Base-by-base conservation (phyloP, 2,888 invertebrate species). In the Parnassius apollo region DNA sequence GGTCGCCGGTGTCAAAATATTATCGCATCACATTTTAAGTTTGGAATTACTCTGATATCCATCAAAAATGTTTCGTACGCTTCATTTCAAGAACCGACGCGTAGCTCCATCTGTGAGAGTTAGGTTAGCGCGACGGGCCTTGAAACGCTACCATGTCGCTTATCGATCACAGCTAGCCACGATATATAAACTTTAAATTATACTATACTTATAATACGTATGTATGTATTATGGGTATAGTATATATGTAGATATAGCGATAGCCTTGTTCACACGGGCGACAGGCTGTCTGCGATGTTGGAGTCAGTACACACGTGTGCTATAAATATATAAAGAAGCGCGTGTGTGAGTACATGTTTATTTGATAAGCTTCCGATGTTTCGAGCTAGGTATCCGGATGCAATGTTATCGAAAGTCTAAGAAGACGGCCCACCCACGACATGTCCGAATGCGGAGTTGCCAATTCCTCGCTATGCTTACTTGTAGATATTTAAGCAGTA, bases 311-410 rank as follows among this genome's bases (percentile, higher is more conserved):
- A 83, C 75, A 80, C 79, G 86, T 88, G 85, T 88, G 84, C 80
- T 73, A 82, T 87, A 81, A 80, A 83, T 85, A 85, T 76, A 81
- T 78, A 76, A 78, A 75, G 78, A 75, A 68, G 58, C 68, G 78
- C 73, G 78, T 72, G 65, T 87, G 86, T 88, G 86, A 75, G 88
- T 83, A 82, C 76, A 75, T 84, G 84, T 88, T 88, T 88, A 82
- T 85, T 85, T 86, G 89, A 91, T 91, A 91, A 91, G 88, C 86
- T 91, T 88, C 88, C 86, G 86, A 89, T 85, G 85, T 75, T 80
- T 77, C 77, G 76, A 82, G 80, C 84, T 86, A 85, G 82, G 78
- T 81, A 82, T 84, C 87, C 83, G 83, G 88, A 85, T 81, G 82
- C 81, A 81, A 81, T 71, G 82, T 85, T 82, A 75, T 86, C 85